A percentile compares a stretch with the other conserved stretches of the same genome.
These are phyloP conservation scores for Australoheros facetus DNA, from an alignment of 2,797 vertebrate species.

Conservation along the genomic window DNA sequence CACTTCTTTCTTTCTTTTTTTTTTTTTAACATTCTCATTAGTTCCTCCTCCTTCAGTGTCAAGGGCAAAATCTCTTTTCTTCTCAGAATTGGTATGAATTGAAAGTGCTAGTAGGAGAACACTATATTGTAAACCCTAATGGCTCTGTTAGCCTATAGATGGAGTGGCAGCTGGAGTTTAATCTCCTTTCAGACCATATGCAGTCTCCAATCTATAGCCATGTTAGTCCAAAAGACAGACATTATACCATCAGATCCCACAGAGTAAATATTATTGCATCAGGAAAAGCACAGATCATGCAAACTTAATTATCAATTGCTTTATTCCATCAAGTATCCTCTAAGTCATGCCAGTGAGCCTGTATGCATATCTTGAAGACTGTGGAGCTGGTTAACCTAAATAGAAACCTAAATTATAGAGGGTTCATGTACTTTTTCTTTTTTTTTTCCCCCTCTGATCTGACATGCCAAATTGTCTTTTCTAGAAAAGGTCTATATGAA, in stretches of 20 bases:
- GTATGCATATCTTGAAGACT: neutral
- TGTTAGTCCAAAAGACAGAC: neutral
- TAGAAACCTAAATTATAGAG: neutral
- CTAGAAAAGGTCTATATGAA: too few relatives aligned
- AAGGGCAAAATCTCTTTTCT: fast-evolving
- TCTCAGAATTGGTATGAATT: neutral
- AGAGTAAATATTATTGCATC: neutral
- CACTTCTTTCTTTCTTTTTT: neutral
- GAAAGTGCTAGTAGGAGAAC: neutral
- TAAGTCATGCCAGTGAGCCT: neutral
- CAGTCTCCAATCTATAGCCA: neutral
- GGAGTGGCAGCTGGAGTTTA: neutral
- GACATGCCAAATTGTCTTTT: too few relatives aligned
- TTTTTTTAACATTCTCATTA: neutral
- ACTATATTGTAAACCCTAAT: neutral
- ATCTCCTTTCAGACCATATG: neutral
- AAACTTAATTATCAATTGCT: neutral
- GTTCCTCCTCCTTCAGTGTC: neutral
- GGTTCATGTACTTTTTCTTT: too few relatives aligned
- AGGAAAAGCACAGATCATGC: neutral
- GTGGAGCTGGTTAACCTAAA: neutral
- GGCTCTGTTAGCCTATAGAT: neutral
- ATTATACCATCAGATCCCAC: neutral
- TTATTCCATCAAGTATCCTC: neutral
- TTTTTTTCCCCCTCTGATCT: fast-evolving